These are phyloP conservation scores for Drosophila neutralis DNA, from an alignment of 2,888 invertebrate genomes.

Conservation along the genomic window DNA sequence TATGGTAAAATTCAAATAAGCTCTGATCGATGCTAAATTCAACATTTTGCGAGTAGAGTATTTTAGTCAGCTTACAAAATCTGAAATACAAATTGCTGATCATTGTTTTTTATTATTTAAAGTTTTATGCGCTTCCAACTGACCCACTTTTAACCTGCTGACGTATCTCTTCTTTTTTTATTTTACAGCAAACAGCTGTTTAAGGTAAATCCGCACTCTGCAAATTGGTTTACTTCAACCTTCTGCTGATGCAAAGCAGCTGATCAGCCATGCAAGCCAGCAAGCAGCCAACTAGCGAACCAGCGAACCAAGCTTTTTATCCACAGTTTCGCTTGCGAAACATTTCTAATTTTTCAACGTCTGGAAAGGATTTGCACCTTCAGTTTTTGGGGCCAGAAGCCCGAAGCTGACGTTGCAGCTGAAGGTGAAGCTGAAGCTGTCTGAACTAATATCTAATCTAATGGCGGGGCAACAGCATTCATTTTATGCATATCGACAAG, in stretches of 20 bases:
- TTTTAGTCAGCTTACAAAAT: no score
- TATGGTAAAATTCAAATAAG: no score
- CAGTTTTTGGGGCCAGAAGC: constrained; percentile 14
- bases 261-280: constrained; percentile 48
- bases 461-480: constrained; percentile 67
- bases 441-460: constrained; percentile 72
- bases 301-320: constrained; percentile 26
- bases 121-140: constrained; percentile 30
- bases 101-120: not conserved
- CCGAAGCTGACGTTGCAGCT: not conserved
- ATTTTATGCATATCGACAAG: constrained; percentile 76
- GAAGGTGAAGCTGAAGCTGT: constrained; percentile 37
- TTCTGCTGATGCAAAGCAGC: constrained; percentile 73
- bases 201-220: constrained; percentile 40
- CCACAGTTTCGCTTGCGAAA: constrained; percentile 60
- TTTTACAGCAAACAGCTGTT: constrained; percentile 47
- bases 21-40: no score
- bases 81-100: not conserved
- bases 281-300: not conserved
- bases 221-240: constrained; percentile 50
- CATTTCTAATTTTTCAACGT: constrained; percentile 77
- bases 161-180: not conserved
- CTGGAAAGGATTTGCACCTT: constrained; percentile 64
- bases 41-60: not conserved
- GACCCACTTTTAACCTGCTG: constrained; percentile 35